Evolutionary conservation across 2,888 invertebrate genomes (phyloP).

Genomic region (Gibbula magus): DNA sequence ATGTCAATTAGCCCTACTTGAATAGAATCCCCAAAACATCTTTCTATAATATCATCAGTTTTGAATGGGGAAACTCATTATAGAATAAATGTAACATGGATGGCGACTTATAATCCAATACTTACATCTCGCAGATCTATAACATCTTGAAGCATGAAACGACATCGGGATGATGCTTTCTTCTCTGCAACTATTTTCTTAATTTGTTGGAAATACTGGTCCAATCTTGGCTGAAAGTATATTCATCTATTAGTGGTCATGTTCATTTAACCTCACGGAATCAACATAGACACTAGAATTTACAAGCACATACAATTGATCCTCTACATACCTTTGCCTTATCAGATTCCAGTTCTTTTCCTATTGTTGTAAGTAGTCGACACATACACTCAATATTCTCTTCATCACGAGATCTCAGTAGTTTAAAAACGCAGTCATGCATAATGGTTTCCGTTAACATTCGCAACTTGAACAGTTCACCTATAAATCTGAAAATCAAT

Average conservation of each 20-base stretch:
- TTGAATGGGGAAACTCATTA: too few relatives aligned
- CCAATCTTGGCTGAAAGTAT: constrained; percentile 65
- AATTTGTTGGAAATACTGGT: constrained; percentile 74
- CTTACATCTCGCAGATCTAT: too few relatives aligned
- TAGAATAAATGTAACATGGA: too few relatives aligned
- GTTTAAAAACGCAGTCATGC: too few relatives aligned
- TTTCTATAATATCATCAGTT: too few relatives aligned
- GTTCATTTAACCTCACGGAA: neutral
- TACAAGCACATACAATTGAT: neutral
- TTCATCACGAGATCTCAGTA: too few relatives aligned
- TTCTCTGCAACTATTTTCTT: too few relatives aligned
- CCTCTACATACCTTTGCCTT: constrained; percentile 62
- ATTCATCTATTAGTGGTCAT: neutral
- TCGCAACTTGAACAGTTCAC: constrained; percentile 92
- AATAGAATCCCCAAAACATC: too few relatives aligned
- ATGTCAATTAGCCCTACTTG: too few relatives aligned
- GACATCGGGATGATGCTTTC: too few relatives aligned
- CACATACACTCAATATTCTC: constrained; percentile 95
- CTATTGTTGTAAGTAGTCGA: constrained; percentile 92
- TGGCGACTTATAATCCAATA: too few relatives aligned
- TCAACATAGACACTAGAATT: neutral
- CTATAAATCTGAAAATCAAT: constrained; percentile 78
- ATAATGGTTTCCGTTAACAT: constrained; percentile 93
- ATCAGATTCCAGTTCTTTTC: constrained; percentile 85
- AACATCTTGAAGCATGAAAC: too few relatives aligned